Evolutionary conservation across 2,113 vertebrate species (phyloP).

Genomic region (Rhea americana): DNA sequence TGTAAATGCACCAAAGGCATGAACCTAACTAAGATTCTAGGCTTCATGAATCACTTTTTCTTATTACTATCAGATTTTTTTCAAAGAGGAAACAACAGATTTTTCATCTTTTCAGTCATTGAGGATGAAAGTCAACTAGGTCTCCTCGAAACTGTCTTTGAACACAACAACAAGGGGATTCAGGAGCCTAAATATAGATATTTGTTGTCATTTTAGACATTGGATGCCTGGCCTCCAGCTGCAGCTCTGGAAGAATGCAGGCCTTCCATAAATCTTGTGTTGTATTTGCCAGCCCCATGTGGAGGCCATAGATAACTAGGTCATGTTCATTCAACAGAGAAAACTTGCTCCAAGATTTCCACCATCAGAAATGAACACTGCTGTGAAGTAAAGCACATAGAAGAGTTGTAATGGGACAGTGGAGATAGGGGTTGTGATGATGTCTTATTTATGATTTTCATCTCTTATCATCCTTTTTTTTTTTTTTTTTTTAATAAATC

Average conservation of each 20-base stretch:
- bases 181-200: background rate
- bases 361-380: background rate
- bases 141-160: background rate
- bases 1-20: background rate
- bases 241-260: background rate
- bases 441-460: background rate
- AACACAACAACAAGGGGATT: background rate
- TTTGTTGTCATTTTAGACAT: background rate
- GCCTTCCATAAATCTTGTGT: constrained; percentile 1
- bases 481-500: background rate
- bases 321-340: background rate
- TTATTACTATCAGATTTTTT: background rate
- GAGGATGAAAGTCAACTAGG: background rate
- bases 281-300: background rate
- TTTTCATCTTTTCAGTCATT: background rate
- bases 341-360: background rate
- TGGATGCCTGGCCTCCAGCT: background rate
- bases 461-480: background rate
- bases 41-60: background rate
- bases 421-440: background rate
- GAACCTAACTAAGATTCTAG: background rate
- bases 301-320: background rate
- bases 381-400: background rate
- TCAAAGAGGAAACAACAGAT: accelerated
- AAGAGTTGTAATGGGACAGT: background rate